Evolutionary conservation across 2,888 invertebrate genomes (phyloP).

Genomic region (Baccha elongata): DNA sequence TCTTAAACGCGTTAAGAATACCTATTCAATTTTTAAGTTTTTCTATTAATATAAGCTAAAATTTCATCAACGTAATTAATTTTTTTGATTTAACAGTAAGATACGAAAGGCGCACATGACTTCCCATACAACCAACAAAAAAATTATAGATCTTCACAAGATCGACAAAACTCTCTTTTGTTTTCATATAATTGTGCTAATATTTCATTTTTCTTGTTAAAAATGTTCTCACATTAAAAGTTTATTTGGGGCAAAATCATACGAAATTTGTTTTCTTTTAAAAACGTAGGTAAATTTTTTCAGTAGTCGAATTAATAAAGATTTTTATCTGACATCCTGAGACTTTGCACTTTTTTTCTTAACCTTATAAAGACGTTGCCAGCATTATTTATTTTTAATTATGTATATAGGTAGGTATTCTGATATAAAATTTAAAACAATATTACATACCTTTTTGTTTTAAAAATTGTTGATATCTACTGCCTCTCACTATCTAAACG

Average conservation of each 20-base stretch:
- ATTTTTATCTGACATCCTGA: background rate
- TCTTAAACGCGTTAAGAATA: background rate
- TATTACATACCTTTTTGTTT: conserved; percentile 56
- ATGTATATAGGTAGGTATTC: too few relatives aligned
- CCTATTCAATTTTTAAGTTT: background rate
- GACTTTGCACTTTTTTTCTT: background rate
- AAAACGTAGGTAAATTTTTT: background rate
- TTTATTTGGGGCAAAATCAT: conserved; percentile 10
- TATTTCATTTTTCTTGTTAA: background rate
- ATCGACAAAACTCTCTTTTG: conserved; percentile 1
- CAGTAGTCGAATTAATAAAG: background rate
- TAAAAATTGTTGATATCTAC: conserved; percentile 37
- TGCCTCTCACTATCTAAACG: conserved; percentile 61
- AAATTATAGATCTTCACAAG: conserved; percentile 8
- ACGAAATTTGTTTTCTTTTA: background rate
- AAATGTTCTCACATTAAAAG: conserved; percentile 16
- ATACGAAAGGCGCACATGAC: too few relatives aligned
- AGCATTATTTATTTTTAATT: too few relatives aligned
- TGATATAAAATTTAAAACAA: too few relatives aligned
- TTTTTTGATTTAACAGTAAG: background rate
- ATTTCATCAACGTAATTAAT: conserved; percentile 2
- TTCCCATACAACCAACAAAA: background rate
- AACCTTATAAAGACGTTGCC: background rate
- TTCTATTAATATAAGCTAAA: background rate
- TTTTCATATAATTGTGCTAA: background rate